Evolutionary conservation across 2,888 invertebrate genomes (phyloP).

Genomic region (Odontocolon sp.): DNA sequence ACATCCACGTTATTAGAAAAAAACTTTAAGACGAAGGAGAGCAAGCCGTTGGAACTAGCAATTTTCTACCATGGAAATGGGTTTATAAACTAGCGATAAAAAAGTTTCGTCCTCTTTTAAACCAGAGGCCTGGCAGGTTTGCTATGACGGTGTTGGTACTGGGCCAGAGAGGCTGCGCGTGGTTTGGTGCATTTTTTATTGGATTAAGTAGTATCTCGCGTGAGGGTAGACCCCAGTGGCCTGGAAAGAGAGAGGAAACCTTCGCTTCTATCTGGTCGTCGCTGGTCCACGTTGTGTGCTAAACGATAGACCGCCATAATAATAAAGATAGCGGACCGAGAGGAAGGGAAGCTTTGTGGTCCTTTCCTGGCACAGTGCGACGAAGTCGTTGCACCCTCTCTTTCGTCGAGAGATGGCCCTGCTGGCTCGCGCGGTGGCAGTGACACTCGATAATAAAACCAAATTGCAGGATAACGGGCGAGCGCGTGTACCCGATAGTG

Average conservation of each 20-base stretch:
- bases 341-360: conserved; percentile 46
- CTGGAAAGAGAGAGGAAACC: background rate
- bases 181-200: conserved; percentile 57
- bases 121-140: conserved; percentile 5
- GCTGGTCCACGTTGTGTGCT: conserved; percentile 28
- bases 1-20: background rate
- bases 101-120: conserved; percentile 42
- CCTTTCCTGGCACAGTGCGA: conserved; percentile 39
- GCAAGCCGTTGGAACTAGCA: background rate
- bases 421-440: conserved; percentile 10
- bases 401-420: background rate
- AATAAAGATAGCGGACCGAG: conserved; percentile 62
- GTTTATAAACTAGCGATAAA: conserved; percentile 49
- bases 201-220: conserved; percentile 54
- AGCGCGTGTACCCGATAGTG: conserved; percentile 48
- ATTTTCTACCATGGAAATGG: conserved; percentile 29
- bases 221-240: conserved; percentile 15
- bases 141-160: conserved; percentile 40
- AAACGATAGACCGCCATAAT: conserved; percentile 61
- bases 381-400: conserved; percentile 47
- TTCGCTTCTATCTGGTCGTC: conserved; percentile 20
- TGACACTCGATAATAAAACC: conserved; percentile 62
- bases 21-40: conserved; percentile 1
- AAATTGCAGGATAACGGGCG: conserved; percentile 54
- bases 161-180: conserved; percentile 34